Base-by-base conservation (phyloP, 2,888 invertebrate genomes). In the Nomada ruficornis region DNA sequence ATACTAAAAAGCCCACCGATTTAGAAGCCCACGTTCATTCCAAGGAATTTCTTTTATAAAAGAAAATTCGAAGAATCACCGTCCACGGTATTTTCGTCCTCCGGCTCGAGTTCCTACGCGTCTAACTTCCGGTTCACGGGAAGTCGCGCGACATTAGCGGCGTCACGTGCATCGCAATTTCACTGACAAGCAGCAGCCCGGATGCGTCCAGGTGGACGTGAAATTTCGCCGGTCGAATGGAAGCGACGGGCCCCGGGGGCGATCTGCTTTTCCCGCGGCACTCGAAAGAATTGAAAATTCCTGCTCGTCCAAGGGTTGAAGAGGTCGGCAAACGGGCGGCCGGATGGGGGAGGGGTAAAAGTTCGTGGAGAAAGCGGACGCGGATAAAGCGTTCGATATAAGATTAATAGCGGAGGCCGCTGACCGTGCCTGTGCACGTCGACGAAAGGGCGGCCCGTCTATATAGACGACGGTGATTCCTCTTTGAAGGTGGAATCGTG, bases 301-400 rank as follows among this genome's bases (percentile, higher is more conserved):
- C 90, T 88, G 84, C 86, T 91, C 88, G 91, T 89, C 87, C 86
- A 89, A 90, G 90, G 89, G 89, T 91, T 90, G 91, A 86, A 83
- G 88, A 89, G 89, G 86, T 81, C 79, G 86, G 72, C 52, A 86
- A 83, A 86, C 89, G 89, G 86, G 80, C 79, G 86, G 72, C 52
- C 18, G 71, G 26, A 52, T 72, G 77, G 83, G 82, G 69, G 29
- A 29, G 75, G 77, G 60, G 57, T 64, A 63, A 55, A 47, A 85
- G 77, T 78, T 60, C 78, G 77, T 29, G 60, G 42, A 67, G 83
- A 80, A 80, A 89, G 83, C 84, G 84, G 84, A 87, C 85, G 88
- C 88, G 93, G 92, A 93, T 93, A 93, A 93, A 94, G 89, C 93
- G 93, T 90, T 91, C 93, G 93, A 94, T 93, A 93, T 93, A 94